Evolutionary conservation across 1,140 invertebrate species (phyloP).

Genomic region (Holcopasites calliopsidis): DNA sequence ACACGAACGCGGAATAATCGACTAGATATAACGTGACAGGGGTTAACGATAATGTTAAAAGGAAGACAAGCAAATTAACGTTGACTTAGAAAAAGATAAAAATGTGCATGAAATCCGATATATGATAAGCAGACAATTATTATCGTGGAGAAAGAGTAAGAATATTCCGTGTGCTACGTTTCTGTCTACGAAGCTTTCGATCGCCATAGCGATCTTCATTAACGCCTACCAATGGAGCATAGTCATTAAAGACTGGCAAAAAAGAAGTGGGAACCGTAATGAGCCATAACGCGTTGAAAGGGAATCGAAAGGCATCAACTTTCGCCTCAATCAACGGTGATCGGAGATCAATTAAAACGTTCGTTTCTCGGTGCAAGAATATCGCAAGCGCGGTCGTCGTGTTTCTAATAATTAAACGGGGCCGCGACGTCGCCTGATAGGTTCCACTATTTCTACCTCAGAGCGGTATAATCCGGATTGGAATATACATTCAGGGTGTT

Average conservation of each 20-base stretch:
- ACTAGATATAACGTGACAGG: constrained; percentile 22
- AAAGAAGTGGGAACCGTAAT: neutral
- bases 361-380: neutral
- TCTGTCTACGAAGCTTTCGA: constrained; percentile 23
- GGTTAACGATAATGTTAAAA: constrained; percentile 27
- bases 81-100: constrained; percentile 34
- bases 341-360: constrained; percentile 9
- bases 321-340: constrained; percentile 19
- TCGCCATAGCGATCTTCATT: constrained; percentile 38
- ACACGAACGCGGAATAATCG: constrained; percentile 35
- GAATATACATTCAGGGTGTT: too few species aligned
- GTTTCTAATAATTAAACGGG: neutral
- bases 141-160: constrained; percentile 10
- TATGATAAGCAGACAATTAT: constrained; percentile 41
- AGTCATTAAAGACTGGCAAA: constrained; percentile 21
- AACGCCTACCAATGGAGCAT: constrained; percentile 37
- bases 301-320: neutral
- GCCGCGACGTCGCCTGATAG: neutral
- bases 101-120: constrained; percentile 40
- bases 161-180: constrained; percentile 16
- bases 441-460: constrained; percentile 39
- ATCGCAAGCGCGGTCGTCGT: neutral
- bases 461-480: too few species aligned
- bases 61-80: constrained; percentile 36
- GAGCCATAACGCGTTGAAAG: constrained; percentile 21